Base-by-base conservation (phyloP, 2,888 invertebrate genomes). In the Diaprepes abbreviatus region DNA sequence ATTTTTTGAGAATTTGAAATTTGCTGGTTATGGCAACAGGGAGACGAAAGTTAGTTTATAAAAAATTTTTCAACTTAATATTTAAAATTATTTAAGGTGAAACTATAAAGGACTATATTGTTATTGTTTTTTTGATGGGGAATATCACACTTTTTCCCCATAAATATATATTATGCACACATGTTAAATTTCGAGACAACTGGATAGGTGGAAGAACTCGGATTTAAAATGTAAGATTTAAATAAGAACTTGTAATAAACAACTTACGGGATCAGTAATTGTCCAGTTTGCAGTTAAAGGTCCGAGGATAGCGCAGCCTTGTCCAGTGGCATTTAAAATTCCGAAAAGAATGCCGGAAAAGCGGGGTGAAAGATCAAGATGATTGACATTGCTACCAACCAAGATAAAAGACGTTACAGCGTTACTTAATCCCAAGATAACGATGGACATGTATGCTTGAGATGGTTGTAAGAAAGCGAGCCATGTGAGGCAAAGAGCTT, bases 291-390 rank as follows among this genome's bases (percentile, higher is more conserved):
- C 92, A 19, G 90, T 86, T 0, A 93, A 83, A 0, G 95, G 94
- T 0, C 93, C 93, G 76, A 94, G 84, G 71, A 94, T 91, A 58
- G 93, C 92, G 83, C 92, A 90, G 6, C 93, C 84, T 77, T 92
- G 93, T 0, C 92, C 91, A 14, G 88, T 85, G 7, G 91, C 90
- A 80, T 94, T 94, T 2, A 93, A 93, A 75, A 94, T 89, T 7
- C 94, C 94, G 92, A 94, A 93, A 75, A 95, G 83, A 0, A 91
- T 90, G 33, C 94, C 94, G 1, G 94, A 92, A 81, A 91, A 93
- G 81, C 93, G 93, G 0, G 94, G 94, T 5, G 94, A 91, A 58
- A 95, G 85, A 84, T 95, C 95, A 4, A 68, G 55, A 73, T 95
- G 92, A 79, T 94, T 94, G 72, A 93, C 94, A 21, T 89, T 87